Percentiles rank a stretch among this genome's conserved stretches.
phyloP scores from a whole-genome alignment of 2,113 vertebrate species.

The Mirza zaza region DNA sequence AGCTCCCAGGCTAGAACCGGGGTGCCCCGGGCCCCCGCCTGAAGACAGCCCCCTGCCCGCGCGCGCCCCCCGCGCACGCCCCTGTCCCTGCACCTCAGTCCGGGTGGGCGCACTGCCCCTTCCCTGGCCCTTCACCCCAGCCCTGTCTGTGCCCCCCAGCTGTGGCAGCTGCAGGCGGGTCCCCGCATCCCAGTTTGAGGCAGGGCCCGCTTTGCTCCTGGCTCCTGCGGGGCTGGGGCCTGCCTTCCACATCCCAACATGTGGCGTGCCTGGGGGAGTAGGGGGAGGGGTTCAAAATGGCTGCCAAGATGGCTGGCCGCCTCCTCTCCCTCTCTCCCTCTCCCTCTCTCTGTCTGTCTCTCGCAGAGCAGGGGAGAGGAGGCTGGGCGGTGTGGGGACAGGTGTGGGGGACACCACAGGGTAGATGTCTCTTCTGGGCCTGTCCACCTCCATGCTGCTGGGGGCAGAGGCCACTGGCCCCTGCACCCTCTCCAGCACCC shows the following conservation, averaged over 20 bases:
- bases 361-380: neutral
- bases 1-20: neutral
- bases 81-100: neutral
- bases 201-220: neutral
- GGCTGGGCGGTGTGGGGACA: neutral
- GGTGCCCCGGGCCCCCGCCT: neutral
- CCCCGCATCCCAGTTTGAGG: neutral
- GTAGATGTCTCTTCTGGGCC: neutral
- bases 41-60: neutral
- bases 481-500: neutral
- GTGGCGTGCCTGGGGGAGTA: slow-evolving; percentile 68
- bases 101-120: neutral
- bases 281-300: slow-evolving; percentile 80
- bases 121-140: neutral
- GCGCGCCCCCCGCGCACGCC: neutral
- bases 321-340: slow-evolving; percentile 40
- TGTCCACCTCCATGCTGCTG: slow-evolving; percentile 14
- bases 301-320: slow-evolving; percentile 82
- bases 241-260: slow-evolving; percentile 59
- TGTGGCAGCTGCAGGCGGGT: neutral
- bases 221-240: slow-evolving; percentile 4
- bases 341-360: neutral
- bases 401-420: neutral
- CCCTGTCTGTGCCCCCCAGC: neutral
- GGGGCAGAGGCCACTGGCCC: neutral